phyloP scores from a whole-genome alignment of 2,113 vertebrate species.

The Brachyhypopomus occidentalis region DNA sequence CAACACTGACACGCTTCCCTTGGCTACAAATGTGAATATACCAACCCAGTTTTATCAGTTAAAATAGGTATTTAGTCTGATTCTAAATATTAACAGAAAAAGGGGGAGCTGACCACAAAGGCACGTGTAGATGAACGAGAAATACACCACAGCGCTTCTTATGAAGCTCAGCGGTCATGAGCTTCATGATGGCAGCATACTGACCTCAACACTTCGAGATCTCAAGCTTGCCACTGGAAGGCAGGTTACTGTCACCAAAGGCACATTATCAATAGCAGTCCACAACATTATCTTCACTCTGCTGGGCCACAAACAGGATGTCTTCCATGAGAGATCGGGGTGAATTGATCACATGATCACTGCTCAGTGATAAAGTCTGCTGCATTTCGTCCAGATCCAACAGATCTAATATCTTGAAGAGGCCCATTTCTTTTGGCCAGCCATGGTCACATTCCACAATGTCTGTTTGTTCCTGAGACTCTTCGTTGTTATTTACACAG shows the following conservation, averaged over 20 bases:
- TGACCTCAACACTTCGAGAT: too few relatives aligned
- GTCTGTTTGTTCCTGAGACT: neutral
- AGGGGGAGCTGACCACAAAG: too few relatives aligned
- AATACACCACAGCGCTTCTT: too few relatives aligned
- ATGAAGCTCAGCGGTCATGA: too few relatives aligned
- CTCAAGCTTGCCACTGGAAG: too few relatives aligned
- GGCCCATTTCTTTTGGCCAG: conserved; percentile 28
- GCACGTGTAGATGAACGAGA: too few relatives aligned
- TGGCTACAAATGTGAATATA: too few relatives aligned
- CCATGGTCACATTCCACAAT: neutral
- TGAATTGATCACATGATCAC: conserved; percentile 85
- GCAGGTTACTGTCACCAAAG: neutral
- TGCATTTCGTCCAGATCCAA: conserved; percentile 77
- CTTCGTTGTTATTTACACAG: neutral
- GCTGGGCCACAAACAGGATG: conserved; percentile 76
- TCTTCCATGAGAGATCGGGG: conserved; percentile 88
- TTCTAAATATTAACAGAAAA: too few relatives aligned
- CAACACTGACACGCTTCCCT: too few relatives aligned
- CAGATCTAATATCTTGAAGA: conserved; percentile 63
- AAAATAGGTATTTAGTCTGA: too few relatives aligned
- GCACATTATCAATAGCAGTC: conserved; percentile 79
- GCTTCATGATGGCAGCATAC: too few relatives aligned
- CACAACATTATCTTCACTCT: conserved; percentile 70
- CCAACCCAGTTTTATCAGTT: too few relatives aligned
- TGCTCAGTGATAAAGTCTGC: conserved; percentile 77